A percentile compares a stretch with the other conserved stretches of the same genome.
phyloP scores from a whole-genome alignment of 2,888 invertebrate genomes.

The Amphipyra berbera region DNA sequence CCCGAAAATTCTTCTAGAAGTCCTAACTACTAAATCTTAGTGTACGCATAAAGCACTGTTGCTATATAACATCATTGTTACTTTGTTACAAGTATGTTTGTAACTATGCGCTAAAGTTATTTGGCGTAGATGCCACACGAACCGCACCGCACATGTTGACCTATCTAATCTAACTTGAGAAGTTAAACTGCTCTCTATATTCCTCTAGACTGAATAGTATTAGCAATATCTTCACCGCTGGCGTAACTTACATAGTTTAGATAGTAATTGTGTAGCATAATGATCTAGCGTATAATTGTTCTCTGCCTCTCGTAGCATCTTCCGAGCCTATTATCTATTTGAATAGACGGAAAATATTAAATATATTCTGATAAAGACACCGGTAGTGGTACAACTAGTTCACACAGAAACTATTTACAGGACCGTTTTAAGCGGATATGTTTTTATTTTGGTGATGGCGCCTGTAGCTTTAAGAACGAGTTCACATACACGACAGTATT shows the following conservation, averaged over 20 bases:
- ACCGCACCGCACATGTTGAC: slow-evolving; percentile 40
- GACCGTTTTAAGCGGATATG: too few species aligned
- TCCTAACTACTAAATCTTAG: slow-evolving; percentile 10
- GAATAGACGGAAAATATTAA: neutral
- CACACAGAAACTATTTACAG: too few species aligned
- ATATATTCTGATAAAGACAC: too few species aligned
- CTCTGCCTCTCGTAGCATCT: neutral
- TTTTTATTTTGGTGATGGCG: too few species aligned
- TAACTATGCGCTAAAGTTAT: slow-evolving; percentile 43
- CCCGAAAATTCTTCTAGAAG: slow-evolving; percentile 13
- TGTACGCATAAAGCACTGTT: slow-evolving; percentile 4
- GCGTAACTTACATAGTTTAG: slow-evolving; percentile 23
- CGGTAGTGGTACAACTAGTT: too few species aligned
- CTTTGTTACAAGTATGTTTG: slow-evolving; percentile 18
- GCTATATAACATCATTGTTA: neutral
- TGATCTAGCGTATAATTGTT: neutral
- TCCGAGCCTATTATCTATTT: neutral
- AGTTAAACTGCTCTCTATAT: slow-evolving; percentile 40
- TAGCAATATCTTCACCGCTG: slow-evolving; percentile 4
- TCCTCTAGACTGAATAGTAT: slow-evolving; percentile 15
- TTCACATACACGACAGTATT: too few species aligned
- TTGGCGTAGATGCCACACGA: slow-evolving; percentile 27
- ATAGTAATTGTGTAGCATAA: slow-evolving; percentile 9
- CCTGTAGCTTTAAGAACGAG: too few species aligned
- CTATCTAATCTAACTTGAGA: slow-evolving; percentile 57